Conservation (phyloP, 1,140 invertebrate genomes). For the Hirudo medicinalis region DNA sequence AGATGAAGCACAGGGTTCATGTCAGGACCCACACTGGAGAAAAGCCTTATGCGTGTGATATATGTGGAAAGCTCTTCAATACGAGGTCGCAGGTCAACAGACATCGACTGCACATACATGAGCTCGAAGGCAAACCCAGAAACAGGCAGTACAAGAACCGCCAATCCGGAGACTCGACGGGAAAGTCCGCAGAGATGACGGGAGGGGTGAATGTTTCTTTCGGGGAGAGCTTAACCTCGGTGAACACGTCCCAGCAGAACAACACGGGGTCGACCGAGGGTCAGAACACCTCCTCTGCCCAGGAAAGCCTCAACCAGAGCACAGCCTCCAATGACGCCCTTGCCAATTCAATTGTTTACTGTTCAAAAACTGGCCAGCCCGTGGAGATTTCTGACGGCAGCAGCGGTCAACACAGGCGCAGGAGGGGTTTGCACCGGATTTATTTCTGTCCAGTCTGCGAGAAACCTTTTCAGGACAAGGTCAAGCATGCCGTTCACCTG, state of each 20-base stretch:
- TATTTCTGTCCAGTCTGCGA: slow-evolving; percentile 4
- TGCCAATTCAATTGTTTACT: not conserved
- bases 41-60: slow-evolving; percentile 88
- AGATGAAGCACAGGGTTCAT: slow-evolving; percentile 44
- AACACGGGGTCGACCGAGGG: not conserved
- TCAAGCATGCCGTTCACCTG: slow-evolving; percentile 40
- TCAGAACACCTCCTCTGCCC: not conserved
- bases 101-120: not conserved
- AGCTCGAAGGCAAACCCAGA: slow-evolving; percentile 8
- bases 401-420: not conserved
- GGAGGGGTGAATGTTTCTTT: not conserved
- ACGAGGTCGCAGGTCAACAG: slow-evolving; percentile 11
- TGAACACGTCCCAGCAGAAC: not conserved
- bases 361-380: not conserved
- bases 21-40: slow-evolving; percentile 94
- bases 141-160: not conserved
- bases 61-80: slow-evolving; percentile 85
- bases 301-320: not conserved
- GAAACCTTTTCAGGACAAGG: slow-evolving; percentile 5
- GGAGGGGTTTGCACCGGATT: not conserved
- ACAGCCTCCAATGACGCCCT: not conserved
- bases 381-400: not conserved
- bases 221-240: not conserved
- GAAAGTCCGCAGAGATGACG: not conserved
- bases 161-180: not conserved